Evolutionary conservation across 2,888 invertebrate species (phyloP), one percentile per base, ranked within the genome.

Genomic region (Salticus scenicus): DNA sequence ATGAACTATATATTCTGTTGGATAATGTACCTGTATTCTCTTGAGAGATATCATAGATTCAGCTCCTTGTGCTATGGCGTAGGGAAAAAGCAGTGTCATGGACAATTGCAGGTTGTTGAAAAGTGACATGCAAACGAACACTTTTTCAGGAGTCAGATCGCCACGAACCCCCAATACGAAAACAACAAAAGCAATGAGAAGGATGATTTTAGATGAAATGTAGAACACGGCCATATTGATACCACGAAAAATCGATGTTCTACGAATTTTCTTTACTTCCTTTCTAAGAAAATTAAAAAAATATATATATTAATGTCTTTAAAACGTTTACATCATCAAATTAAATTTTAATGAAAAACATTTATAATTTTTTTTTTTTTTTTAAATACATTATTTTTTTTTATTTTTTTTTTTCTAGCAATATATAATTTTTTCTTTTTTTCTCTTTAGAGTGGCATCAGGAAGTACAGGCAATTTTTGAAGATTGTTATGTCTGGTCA

Each of bases 71-170:
- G 95, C 94, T 88, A 97, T 94, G 69, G 95, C 95, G 89, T 95
- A 94, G 0, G 98, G 97, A 77, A 91, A 89, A 84, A 90, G 42
- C 24, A 91, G 89, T 0, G 94, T 94, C 94, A 98, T 95, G 17
- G 96, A 94, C 89, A 95, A 94, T 41, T 96, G 93, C 83, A 98
- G 92, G 79, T 96, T 95, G 90, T 96, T 96, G 92, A 96, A 97
- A 91, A 97, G 95, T 10, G 97, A 95, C n/a, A 96, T 95, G 71
- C 97, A 93, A 83, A 97, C 95, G 91, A 97, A 97, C 20, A 96
- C 89, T 64, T 82, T 82, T 69, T 88, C 88, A 5, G 89, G 86
- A 8, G 82, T 87, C 7, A 89, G 71, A 12, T 82, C 76, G 0
- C 80, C 87, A 8, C 69, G 69, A n/a, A 84, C 94, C 31, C 92